Conservation (phyloP, 1,140 invertebrate genomes). For the Conus ventricosus region DNA sequence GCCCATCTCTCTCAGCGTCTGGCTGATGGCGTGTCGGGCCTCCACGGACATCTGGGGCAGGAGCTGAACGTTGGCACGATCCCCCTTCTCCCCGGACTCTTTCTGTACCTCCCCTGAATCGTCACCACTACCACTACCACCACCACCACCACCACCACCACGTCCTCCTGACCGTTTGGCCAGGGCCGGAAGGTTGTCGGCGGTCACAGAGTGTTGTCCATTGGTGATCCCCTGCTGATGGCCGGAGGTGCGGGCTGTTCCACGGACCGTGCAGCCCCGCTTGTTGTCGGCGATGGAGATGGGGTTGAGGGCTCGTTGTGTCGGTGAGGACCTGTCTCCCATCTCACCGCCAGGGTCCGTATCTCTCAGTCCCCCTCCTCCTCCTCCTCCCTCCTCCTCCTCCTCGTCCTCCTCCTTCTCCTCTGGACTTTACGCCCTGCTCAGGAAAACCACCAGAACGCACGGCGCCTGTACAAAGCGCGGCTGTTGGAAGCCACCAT, state of each 20-base stretch:
- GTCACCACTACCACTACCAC: background rate
- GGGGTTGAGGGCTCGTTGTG: background rate
- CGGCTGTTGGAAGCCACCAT: background rate
- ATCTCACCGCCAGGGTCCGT: background rate
- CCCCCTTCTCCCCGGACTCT: background rate
- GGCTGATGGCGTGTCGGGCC: conserved; percentile 54
- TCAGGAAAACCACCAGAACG: background rate
- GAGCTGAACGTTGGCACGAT: conserved; percentile 13
- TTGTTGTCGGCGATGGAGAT: background rate
- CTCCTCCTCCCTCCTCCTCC: background rate
- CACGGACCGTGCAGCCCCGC: background rate
- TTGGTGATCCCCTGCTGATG: conserved; percentile 12
- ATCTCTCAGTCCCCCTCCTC: background rate
- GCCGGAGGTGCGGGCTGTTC: conserved; percentile 44
- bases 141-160: background rate
- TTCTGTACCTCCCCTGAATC: background rate
- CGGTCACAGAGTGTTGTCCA: too few species aligned
- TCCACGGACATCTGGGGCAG: conserved; percentile 60
- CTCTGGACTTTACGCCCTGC: background rate
- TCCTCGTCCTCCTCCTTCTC: background rate
- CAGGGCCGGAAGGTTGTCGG: background rate
- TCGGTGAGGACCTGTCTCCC: background rate
- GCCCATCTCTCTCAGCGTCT: conserved; percentile 52
- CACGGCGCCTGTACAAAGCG: background rate
- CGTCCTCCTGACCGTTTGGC: background rate